A percentile compares a stretch with the other conserved stretches of the same genome.
These are phyloP conservation scores for Tragelaphus oryx DNA, from an alignment of 2,797 vertebrate species.

Conservation along the genomic window DNA sequence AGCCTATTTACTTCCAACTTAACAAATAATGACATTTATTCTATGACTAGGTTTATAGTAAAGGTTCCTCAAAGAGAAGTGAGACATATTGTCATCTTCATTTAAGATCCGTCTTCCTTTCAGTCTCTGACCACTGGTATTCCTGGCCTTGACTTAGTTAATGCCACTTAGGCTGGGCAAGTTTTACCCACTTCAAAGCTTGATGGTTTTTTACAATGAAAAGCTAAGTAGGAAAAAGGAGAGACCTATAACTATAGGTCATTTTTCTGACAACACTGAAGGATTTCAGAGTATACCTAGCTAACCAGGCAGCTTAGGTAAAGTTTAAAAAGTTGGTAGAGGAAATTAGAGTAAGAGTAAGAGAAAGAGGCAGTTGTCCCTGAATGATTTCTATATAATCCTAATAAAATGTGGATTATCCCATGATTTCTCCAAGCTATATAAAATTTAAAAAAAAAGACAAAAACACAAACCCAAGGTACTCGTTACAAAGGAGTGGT, in stretches of 20 bases:
- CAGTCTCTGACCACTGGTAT: not conserved
- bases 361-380: not conserved
- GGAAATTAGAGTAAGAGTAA: not conserved
- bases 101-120: not conserved
- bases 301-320: not conserved
- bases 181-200: not conserved
- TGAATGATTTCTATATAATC: not conserved
- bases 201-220: not conserved
- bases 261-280: not conserved
- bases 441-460: not conserved
- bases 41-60: not conserved
- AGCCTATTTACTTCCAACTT: not conserved
- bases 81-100: not conserved
- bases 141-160: not conserved
- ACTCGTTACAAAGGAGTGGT: not conserved
- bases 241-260: not conserved
- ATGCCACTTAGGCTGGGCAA: not conserved
- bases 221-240: not conserved
- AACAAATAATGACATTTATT: not conserved
- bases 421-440: not conserved
- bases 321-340: not conserved
- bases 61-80: not conserved
- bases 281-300: not conserved
- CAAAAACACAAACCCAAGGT: not conserved
- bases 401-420: not conserved